Evolutionary conservation across 2,113 vertebrate genomes (phyloP).

Genomic region (Toxotes chatareus): DNA sequence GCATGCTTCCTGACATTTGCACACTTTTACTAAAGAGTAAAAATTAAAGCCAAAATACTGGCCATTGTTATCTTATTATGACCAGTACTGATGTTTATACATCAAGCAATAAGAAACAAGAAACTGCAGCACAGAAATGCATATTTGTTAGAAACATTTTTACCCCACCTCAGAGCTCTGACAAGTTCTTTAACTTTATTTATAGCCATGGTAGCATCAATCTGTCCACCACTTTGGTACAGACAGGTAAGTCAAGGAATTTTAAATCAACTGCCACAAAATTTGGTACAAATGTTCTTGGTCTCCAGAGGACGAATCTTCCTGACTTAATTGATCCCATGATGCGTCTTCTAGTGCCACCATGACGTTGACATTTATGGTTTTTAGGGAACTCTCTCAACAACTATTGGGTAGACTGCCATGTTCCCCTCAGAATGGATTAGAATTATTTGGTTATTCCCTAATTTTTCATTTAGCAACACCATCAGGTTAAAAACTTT

Average conservation of each 20-base stretch:
- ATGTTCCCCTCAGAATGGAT: not conserved
- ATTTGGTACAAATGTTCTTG: not conserved
- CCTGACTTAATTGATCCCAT: not conserved
- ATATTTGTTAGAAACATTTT: too few species aligned
- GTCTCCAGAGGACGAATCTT: not conserved
- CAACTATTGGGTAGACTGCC: not conserved
- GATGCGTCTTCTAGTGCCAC: not conserved
- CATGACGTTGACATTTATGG: too few species aligned
- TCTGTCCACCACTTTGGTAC: not conserved
- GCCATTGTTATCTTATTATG: not conserved
- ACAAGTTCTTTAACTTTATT: not conserved
- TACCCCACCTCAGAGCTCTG: too few species aligned
- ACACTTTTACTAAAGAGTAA: slow-evolving; percentile 64
- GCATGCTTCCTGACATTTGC: slow-evolving; percentile 87
- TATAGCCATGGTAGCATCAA: not conserved
- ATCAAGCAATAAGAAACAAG: not conserved
- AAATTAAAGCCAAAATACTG: too few species aligned
- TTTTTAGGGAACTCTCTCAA: too few species aligned
- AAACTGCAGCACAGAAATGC: not conserved
- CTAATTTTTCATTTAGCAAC: too few species aligned
- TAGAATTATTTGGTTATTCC: not conserved
- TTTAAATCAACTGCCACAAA: not conserved
- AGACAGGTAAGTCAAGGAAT: too few species aligned
- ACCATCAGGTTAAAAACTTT: not conserved
- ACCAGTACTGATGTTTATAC: too few species aligned